Base-by-base conservation (phyloP, 2,797 vertebrate species). In the Sandelia bainsii region DNA sequence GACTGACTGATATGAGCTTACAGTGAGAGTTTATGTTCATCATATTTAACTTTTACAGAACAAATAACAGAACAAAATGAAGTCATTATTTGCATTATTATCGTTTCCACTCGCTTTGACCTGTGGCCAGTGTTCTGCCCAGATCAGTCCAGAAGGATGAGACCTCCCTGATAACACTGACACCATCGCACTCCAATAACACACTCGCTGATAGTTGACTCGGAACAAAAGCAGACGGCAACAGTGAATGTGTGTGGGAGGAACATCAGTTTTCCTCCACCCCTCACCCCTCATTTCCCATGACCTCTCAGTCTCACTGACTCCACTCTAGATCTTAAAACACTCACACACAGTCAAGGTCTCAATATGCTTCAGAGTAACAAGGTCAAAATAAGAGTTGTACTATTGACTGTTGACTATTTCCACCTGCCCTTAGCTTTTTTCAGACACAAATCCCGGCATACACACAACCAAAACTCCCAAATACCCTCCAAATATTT, bases 191-290 rank as follows among this genome's bases (percentile, higher is more conserved):
- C 9, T 34, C 32, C 32, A 34, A 79, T 76, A 58, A 74, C 69
- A 65, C 60, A 51, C 60, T 46, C 56, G 14, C 5, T 13, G 14
- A 52, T 16, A 32, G 19, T 16, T 37, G 9, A 25, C 1, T 6
- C 7, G 8, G 40, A 59, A 37, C 37, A 13, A 50, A 20, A 73
- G 32, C 50, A 48, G 59, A n/a, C 20, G 1, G 37, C 37, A 10
- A 37, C 37, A 12, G 13, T 22, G n/a, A 64, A 57, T 72, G 70
- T 73, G 79, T 62, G 73, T 76, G 69, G 69, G 72, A 49, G 69
- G 49, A 63, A 50, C 42, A 48, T 68, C 22, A n/a, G 7, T 23
- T 13, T 29, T 12, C 22, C 68, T 50, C 69, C 64, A 6, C 14
- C 37, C 46, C 25, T 4, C 25, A 25, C 2, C 67, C 60, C 61